These are phyloP conservation scores for Gallinago solitaria DNA, from an alignment of 2,797 vertebrate species.

Conservation along the genomic window DNA sequence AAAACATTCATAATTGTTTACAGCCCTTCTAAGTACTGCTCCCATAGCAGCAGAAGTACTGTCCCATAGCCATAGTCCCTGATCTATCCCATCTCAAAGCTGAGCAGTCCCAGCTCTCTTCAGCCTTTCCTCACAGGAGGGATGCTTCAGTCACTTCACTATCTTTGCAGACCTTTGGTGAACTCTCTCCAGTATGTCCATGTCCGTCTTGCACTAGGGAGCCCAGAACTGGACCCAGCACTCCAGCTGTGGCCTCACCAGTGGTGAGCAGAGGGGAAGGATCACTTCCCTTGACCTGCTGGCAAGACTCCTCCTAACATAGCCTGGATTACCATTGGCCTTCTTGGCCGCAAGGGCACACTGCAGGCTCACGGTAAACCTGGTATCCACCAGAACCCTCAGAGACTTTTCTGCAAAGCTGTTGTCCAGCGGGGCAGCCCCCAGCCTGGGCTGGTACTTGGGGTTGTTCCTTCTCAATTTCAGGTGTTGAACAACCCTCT, in stretches of 20 bases:
- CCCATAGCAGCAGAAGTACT: no score
- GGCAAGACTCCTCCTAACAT: background rate
- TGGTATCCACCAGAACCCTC: background rate
- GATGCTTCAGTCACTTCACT: background rate
- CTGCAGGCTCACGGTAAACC: background rate
- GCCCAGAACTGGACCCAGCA: background rate
- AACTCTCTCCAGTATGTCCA: background rate
- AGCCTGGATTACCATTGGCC: background rate
- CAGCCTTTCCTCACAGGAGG: background rate
- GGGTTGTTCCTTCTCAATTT: background rate
- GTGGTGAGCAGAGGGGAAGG: background rate
- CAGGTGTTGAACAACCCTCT: background rate
- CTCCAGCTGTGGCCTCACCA: background rate
- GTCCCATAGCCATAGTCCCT: background rate
- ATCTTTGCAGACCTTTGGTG: background rate
- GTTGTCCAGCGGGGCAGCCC: background rate
- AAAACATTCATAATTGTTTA: background rate
- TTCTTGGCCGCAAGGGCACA: background rate
- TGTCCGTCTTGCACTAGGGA: background rate
- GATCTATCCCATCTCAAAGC: background rate
- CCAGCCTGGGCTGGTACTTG: background rate
- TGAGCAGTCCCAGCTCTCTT: background rate
- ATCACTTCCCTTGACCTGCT: background rate
- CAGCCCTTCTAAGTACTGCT: background rate
- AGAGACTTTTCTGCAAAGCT: background rate